Base-by-base conservation (phyloP, 2,797 vertebrate species). In the Sitta carolinensis region DNA sequence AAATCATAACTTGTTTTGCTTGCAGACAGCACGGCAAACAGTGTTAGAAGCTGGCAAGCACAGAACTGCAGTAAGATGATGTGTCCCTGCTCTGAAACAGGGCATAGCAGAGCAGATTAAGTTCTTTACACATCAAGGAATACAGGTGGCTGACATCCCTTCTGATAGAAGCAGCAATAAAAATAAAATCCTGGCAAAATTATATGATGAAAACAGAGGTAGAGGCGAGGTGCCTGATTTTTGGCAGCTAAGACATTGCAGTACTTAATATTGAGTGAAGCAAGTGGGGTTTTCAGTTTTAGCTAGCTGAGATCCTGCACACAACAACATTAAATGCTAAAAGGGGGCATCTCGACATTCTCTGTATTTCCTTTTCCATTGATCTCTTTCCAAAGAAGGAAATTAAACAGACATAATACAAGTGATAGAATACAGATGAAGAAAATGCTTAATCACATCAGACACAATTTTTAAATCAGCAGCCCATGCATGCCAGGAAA, bases 311-410 rank as follows among this genome's bases (percentile, higher is more conserved):
- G 45, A 70, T 82, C 43, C 42, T 77, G 52, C 23, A 61, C 29
- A 57, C 55, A 94, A 45, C 55, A 81, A 25, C 48, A 81, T 68
- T 88, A 90, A 93, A 90, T 62, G 84, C 90, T 74, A 55, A 81
- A 70, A 36, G 42, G 36, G 58, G 38, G 58, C 30, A 84, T 90
- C 61, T 74, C 72, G 19, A 47, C 82, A 87, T 62, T 64, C 75
- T 89, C 82, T 67, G 13, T 74, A 32, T 86, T 93, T 89, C 50
- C n/a, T 84, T 83, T 93, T 57, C 69, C 73, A 95, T 63, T 93
- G 92, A 96, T 96, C 93, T 90, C 77, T 89, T 86, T 79, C 87
- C 57, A 83, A 89, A 93, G 64, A 81, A 82, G 80, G 81, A 96
- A 97, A 96, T 95, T 94, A 94, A 94, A 77, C 87, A 70, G 94